Evolutionary conservation across 1,140 invertebrate genomes (phyloP).

Genomic region (Drosophila bifasciata): DNA sequence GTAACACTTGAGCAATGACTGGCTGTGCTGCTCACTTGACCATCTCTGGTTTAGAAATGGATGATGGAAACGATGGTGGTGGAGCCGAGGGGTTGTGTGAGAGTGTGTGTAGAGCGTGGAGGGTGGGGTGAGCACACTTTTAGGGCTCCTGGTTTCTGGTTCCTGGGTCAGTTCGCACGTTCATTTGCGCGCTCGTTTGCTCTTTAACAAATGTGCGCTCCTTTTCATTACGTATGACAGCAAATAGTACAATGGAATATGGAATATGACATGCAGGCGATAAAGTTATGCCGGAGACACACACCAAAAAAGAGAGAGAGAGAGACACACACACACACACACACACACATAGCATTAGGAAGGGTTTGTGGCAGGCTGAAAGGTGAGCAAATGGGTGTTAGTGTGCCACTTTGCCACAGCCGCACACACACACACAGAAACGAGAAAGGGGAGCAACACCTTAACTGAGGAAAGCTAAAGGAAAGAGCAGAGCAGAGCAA

Average conservation of each 20-base stretch:
- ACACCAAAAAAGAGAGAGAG: conserved; percentile 18
- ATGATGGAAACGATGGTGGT: too few relatives aligned
- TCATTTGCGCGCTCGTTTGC: conserved; percentile 73
- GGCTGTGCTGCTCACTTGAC: too few relatives aligned
- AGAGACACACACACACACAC: background rate
- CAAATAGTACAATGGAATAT: conserved; percentile 77
- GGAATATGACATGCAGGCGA: conserved; percentile 80
- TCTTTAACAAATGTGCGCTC: conserved; percentile 78
- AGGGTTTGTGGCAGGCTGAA: conserved; percentile 35
- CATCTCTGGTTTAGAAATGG: too few relatives aligned
- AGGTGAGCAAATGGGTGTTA: conserved; percentile 66
- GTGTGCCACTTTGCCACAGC: conserved; percentile 57
- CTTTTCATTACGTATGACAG: conserved; percentile 80
- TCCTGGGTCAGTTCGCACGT: conserved; percentile 76
- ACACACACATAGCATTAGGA: too few relatives aligned
- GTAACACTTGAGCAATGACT: too few relatives aligned
- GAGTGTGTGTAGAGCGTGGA: too few relatives aligned
- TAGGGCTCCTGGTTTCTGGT: too few relatives aligned
- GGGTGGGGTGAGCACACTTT: too few relatives aligned
- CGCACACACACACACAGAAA: conserved; percentile 13
- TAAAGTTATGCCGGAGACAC: conserved; percentile 72
- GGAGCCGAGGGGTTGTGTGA: too few relatives aligned
- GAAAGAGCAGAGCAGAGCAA: conserved; percentile 1
- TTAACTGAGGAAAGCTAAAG: conserved; percentile 8
- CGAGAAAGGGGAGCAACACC: conserved; percentile 40